These are phyloP conservation scores for Austrolebias charrua DNA, from an alignment of 2,797 vertebrate species.

Conservation along the genomic window DNA sequence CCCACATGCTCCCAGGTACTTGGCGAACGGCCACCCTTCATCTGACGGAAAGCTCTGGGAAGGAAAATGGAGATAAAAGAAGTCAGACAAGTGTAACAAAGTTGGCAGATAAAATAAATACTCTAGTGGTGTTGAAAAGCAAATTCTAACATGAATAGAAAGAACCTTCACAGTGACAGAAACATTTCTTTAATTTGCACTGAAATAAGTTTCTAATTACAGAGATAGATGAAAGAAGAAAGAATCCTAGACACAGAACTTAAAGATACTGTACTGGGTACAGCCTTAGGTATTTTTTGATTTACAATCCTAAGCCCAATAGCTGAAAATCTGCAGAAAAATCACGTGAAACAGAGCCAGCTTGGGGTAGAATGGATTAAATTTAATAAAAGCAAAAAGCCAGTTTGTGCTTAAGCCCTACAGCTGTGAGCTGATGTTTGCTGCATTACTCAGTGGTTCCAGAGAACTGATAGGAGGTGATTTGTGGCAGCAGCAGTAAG, in stretches of 20 bases:
- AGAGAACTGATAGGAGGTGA: conserved; percentile 60
- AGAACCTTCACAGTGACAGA: conserved; percentile 35
- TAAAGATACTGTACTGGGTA: conserved; percentile 22
- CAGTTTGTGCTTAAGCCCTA: conserved; percentile 61
- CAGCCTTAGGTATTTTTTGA: conserved; percentile 46
- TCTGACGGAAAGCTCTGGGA: conserved; percentile 96
- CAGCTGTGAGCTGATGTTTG: conserved; percentile 55
- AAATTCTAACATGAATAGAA: conserved; percentile 27
- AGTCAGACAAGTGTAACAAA: conserved; percentile 15
- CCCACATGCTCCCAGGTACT: conserved; percentile 97
- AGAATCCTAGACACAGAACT: conserved; percentile 20
- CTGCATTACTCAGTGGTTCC: conserved; percentile 48
- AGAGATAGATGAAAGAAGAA: conserved; percentile 13
- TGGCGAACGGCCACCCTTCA: conserved; percentile 98
- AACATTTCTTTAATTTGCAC: conserved; percentile 40
- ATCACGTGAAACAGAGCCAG: conserved; percentile 54
- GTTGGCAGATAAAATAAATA: conserved; percentile 23
- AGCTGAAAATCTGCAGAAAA: conserved; percentile 61
- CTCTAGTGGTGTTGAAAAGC: conserved; percentile 29
- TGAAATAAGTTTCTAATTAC: conserved; percentile 21
- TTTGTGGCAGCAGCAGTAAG: conserved; percentile 66
- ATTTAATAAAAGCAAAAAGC: conserved; percentile 63
- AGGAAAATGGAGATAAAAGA: conserved; percentile 17
- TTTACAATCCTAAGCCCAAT: conserved; percentile 41
- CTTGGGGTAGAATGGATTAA: conserved; percentile 56